These are phyloP conservation scores for Orchesellides sinensis DNA, from an alignment of 2,888 invertebrate genomes.

Conservation along the genomic window DNA sequence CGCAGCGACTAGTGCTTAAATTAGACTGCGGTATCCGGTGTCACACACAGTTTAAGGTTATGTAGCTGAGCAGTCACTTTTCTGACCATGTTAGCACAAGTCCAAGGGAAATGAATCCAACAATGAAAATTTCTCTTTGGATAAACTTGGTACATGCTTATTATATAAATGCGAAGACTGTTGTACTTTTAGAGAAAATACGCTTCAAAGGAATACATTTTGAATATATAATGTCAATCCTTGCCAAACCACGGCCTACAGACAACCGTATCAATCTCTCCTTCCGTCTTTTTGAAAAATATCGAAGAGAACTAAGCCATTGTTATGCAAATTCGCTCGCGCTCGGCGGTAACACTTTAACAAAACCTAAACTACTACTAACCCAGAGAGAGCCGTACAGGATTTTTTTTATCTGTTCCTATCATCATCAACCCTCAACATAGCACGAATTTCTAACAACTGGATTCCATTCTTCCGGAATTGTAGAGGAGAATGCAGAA, in stretches of 20 bases:
- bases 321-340: slow-evolving; percentile 54
- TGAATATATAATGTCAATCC: not conserved
- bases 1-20: slow-evolving; percentile 12
- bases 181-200: too few species aligned
- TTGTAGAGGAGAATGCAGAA: not conserved
- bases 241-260: not conserved
- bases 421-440: slow-evolving; percentile 45
- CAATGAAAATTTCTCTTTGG: not conserved
- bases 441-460: slow-evolving; percentile 29
- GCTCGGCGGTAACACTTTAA: slow-evolving; percentile 46
- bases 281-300: not conserved
- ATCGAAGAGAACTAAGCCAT: slow-evolving; percentile 5
- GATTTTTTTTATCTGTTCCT: slow-evolving; percentile 49
- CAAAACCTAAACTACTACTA: slow-evolving; percentile 3
- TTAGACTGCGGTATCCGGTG: slow-evolving; percentile 33
- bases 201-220: not conserved
- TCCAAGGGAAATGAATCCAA: not conserved
- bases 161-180: too few species aligned
- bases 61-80: not conserved
- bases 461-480: not conserved
- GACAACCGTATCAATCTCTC: not conserved
- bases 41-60: not conserved
- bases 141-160: too few species aligned
- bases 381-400: slow-evolving; percentile 2
- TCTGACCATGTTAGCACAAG: not conserved